A percentile compares a stretch with the other conserved stretches of the same genome.
phyloP scores from a whole-genome alignment of 2,888 invertebrate species.

The Diachrysia chrysitis region DNA sequence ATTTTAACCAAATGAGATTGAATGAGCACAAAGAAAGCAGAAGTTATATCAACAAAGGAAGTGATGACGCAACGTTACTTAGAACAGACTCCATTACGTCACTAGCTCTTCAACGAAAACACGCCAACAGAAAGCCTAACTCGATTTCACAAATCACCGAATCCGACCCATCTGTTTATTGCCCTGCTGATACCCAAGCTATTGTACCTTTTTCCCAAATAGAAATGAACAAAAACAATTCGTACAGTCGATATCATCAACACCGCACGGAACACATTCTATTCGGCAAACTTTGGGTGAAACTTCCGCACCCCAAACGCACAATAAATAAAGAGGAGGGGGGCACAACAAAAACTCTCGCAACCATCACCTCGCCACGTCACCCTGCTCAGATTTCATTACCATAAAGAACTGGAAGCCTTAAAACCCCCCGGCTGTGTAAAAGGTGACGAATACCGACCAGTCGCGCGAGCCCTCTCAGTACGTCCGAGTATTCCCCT shows the following conservation, averaged over 20 bases:
- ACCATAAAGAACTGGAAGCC: conserved; percentile 89
- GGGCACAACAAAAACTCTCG: conserved; percentile 87
- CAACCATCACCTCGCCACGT: conserved; percentile 87
- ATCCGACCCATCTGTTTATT: conserved; percentile 61
- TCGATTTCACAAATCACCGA: conserved; percentile 61
- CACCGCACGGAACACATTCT: conserved; percentile 82
- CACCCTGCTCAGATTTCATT: conserved; percentile 90
- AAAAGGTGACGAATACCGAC: conserved; percentile 85
- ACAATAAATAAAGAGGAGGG: conserved; percentile 86
- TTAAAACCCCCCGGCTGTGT: conserved; percentile 88
- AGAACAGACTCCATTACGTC: conserved; percentile 37
- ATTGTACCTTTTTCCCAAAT: conserved; percentile 67
- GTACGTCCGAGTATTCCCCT: conserved; percentile 47
- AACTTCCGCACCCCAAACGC: conserved; percentile 84
- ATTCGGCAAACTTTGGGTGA: conserved; percentile 79
- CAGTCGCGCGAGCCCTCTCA: conserved; percentile 63
- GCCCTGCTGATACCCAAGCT: conserved; percentile 54
- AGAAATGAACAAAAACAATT: conserved; percentile 75
- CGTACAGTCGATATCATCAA: conserved; percentile 75
- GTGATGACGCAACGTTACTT: conserved; percentile 14
- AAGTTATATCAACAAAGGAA: conserved; percentile 6
- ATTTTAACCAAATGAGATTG: not conserved
- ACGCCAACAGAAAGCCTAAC: conserved; percentile 44
- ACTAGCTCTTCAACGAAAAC: conserved; percentile 48
- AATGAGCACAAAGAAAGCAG: not conserved